phyloP scores from a whole-genome alignment of 2,888 invertebrate genomes.

The Macrostomum cliftonense region DNA sequence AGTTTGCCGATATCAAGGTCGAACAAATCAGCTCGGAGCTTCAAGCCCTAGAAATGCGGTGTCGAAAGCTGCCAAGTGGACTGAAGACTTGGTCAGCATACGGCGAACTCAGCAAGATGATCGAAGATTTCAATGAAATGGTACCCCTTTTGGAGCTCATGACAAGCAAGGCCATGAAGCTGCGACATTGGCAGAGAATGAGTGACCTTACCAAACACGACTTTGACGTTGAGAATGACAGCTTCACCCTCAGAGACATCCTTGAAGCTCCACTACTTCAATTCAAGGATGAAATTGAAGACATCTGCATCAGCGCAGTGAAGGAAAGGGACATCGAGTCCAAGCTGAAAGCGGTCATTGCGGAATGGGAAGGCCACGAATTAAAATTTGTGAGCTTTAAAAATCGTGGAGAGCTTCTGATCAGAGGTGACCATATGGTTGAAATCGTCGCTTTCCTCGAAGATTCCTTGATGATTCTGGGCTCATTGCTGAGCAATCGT shows the following conservation, averaged over 20 bases:
- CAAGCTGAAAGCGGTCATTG: slow-evolving; percentile 74
- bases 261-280: slow-evolving; percentile 78
- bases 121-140: slow-evolving; percentile 93
- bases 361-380: slow-evolving; percentile 70
- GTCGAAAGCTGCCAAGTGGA: slow-evolving; percentile 79
- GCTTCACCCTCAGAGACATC: slow-evolving; percentile 78
- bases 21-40: slow-evolving; percentile 89
- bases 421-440: slow-evolving; percentile 78
- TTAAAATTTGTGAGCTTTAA: slow-evolving; percentile 83
- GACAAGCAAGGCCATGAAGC: slow-evolving; percentile 93
- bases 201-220: slow-evolving; percentile 68
- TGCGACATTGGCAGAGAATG: slow-evolving; percentile 83
- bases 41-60: slow-evolving; percentile 57
- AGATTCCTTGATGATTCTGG: slow-evolving; percentile 82
- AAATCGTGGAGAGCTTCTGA: slow-evolving; percentile 70
- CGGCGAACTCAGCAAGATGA: slow-evolving; percentile 78
- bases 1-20: slow-evolving; percentile 84
- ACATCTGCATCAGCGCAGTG: slow-evolving; percentile 90
- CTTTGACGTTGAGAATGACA: slow-evolving; percentile 77
- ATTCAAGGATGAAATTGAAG: slow-evolving; percentile 89
- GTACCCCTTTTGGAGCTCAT: slow-evolving; percentile 80
- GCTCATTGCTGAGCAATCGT: slow-evolving; percentile 72
- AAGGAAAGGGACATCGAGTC: slow-evolving; percentile 94
- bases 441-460: slow-evolving; percentile 83
- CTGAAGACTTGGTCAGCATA: slow-evolving; percentile 82